Evolutionary conservation across 1,140 invertebrate genomes (phyloP).

Genomic region (Euura saliciscinereae): DNA sequence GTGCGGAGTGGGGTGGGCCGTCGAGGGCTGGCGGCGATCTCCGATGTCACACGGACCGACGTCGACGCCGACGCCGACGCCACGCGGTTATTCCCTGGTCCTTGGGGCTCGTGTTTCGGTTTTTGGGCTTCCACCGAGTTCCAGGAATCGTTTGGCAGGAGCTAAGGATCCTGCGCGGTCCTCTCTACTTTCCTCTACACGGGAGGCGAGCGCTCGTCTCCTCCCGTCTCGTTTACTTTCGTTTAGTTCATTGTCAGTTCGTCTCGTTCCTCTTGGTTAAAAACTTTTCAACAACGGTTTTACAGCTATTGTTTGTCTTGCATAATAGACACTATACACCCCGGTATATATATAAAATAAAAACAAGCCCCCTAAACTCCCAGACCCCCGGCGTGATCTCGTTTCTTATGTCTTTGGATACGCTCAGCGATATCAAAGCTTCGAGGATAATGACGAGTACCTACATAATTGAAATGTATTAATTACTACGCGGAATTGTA

Average conservation of each 20-base stretch:
- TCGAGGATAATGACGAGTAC: too few relatives aligned
- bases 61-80: constrained; percentile 16
- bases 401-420: too few relatives aligned
- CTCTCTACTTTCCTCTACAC: background rate
- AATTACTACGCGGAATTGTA: background rate
- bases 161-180: constrained; percentile 15
- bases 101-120: constrained; percentile 37
- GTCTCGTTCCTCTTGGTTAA: constrained; percentile 21
- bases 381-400: too few relatives aligned
- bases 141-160: background rate
- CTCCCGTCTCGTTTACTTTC: background rate
- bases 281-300: constrained; percentile 12
- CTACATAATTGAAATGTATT: background rate
- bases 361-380: too few relatives aligned
- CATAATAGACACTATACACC: background rate
- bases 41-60: constrained; percentile 42
- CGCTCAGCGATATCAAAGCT: too few relatives aligned
- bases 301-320: constrained; percentile 15
- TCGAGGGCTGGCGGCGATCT: constrained; percentile 35
- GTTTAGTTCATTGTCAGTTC: constrained; percentile 10
- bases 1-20: constrained; percentile 19
- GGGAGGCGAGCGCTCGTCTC: constrained; percentile 1
- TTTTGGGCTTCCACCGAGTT: constrained; percentile 35
- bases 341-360: too few relatives aligned
- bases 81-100: background rate